Evolutionary conservation across 2,888 invertebrate species (phyloP).

Genomic region (Tribolium freemani): DNA sequence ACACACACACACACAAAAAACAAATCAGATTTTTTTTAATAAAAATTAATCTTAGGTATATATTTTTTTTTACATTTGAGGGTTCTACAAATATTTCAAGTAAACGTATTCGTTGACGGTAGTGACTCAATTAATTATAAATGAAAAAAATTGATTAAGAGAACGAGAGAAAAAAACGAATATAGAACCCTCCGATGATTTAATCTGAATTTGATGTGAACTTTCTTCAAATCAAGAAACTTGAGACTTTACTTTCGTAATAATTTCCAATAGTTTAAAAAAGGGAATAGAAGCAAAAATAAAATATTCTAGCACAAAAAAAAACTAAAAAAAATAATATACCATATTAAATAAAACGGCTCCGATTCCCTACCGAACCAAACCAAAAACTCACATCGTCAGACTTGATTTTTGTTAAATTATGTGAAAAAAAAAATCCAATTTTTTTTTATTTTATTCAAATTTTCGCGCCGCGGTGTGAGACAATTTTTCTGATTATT

Average conservation of each 20-base stretch:
- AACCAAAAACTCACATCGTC: slow-evolving; percentile 64
- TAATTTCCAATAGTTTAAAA: slow-evolving; percentile 43
- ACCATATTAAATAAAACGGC: slow-evolving; percentile 45
- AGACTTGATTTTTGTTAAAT: slow-evolving; percentile 45
- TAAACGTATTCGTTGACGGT: slow-evolving; percentile 14
- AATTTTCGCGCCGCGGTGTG: slow-evolving; percentile 58
- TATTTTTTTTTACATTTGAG: slow-evolving; percentile 37
- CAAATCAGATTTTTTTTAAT: slow-evolving; percentile 2
- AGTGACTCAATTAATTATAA: slow-evolving; percentile 5
- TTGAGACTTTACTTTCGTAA: not conserved
- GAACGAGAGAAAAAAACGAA: slow-evolving; percentile 30
- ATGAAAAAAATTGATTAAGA: slow-evolving; percentile 21
- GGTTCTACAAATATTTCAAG: slow-evolving; percentile 51
- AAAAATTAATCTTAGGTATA: not conserved
- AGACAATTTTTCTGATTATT: slow-evolving; percentile 55
- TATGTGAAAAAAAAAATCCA: not conserved
- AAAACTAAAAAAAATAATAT: slow-evolving; percentile 50
- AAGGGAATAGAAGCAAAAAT: slow-evolving; percentile 66
- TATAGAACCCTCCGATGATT: slow-evolving; percentile 59
- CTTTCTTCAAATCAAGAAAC: slow-evolving; percentile 52
- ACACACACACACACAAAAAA: slow-evolving; percentile 28
- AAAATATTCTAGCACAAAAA: slow-evolving; percentile 3
- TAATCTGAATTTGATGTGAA: slow-evolving; percentile 63
- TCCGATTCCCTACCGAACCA: slow-evolving; percentile 58
- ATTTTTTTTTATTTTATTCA: not conserved